phyloP scores from a whole-genome alignment of 2,797 vertebrate genomes.

The Ctenopoma kingsleyae region DNA sequence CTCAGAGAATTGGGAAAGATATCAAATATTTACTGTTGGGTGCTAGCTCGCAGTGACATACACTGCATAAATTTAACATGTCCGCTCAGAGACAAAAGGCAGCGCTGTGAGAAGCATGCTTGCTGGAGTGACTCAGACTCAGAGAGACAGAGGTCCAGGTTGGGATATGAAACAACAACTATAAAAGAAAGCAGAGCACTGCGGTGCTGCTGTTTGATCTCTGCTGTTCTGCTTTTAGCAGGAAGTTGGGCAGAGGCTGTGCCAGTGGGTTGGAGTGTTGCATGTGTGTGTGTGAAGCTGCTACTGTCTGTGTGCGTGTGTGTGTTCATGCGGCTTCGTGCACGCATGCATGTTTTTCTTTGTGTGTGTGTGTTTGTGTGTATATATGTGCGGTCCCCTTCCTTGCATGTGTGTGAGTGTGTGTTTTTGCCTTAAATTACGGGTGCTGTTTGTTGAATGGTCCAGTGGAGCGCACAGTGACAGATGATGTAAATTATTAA shows the following conservation, averaged over 20 bases:
- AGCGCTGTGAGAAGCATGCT: constrained; percentile 30
- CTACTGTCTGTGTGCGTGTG: constrained; percentile 35
- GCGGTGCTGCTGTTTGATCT: constrained; percentile 42
- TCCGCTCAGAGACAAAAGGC: constrained; percentile 64
- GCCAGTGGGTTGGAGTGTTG: not conserved
- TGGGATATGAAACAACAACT: constrained; percentile 36
- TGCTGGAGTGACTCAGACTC: constrained; percentile 40
- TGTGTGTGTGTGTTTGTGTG: constrained; percentile 16
- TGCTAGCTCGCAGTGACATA: constrained; percentile 66
- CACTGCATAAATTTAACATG: constrained; percentile 80
- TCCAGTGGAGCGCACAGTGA: constrained; percentile 87
- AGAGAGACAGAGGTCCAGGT: constrained; percentile 28
- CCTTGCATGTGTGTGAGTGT: constrained; percentile 42
- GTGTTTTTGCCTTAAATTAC: constrained; percentile 85
- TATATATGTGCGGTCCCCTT: not conserved
- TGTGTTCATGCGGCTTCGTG: constrained; percentile 42
- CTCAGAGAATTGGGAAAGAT: constrained; percentile 57
- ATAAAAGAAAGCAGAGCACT: constrained; percentile 28
- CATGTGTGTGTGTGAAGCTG: constrained; percentile 24
- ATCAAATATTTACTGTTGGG: constrained; percentile 80
- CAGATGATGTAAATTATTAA: constrained; percentile 90
- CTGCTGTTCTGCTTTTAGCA: constrained; percentile 37
- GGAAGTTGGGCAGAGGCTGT: constrained; percentile 31
- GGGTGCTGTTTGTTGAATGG: constrained; percentile 87
- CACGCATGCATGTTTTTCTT: constrained; percentile 31